Evolutionary conservation across 53 echinoderm and acorn worm genomes (phyloP), one percentile per base, ranked within the genome.

Genomic region (Temnopleurus reevesii): DNA sequence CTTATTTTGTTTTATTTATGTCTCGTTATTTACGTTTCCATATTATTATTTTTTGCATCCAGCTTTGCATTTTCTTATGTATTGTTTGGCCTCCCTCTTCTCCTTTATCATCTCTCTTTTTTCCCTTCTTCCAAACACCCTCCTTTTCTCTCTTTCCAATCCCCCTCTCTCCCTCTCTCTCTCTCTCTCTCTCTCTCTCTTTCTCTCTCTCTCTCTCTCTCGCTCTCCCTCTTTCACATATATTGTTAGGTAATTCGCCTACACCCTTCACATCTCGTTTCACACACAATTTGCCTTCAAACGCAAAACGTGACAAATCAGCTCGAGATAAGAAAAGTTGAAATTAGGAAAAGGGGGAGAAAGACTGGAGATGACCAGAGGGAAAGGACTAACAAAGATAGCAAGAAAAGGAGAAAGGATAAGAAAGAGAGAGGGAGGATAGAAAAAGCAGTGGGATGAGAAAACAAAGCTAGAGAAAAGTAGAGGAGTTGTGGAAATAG

Each of bases 211-310:
- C 71, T 66, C 8, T 8, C 27, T 12, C 49, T 34, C 41, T 66
- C 41, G 19, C 66, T 66, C 66, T 36, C 21, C 8, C 38, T 27
- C 18, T 34, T 8, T 43, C 71, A 36, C 8, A 6, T 38, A 8
- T 27, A 1, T 31, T 63, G 33, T 71, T 71, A 19, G 41, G 41
- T 23, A 71, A 7, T 27, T 71, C 41, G 71, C 38, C 8, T n/a
- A n/a, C n/a, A 19, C 71, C 71, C 49, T 28, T 79, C 79, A 79
- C 79, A 46, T 79, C 79, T 47, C 49, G 79, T 79, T 79, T 79
- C 47, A 79, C 49, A 79, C 79, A 79, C 79, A 79, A 79, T 79
- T 79, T 79, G 49, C 79, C 38, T 79, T 29, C 49, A 47, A 79
- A 79, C 79, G 71, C 41, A 38, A 71, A 71, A 71, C 71, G 71